Base-by-base conservation (phyloP, 2,797 vertebrate genomes). In the Muscicapa comitata region DNA sequence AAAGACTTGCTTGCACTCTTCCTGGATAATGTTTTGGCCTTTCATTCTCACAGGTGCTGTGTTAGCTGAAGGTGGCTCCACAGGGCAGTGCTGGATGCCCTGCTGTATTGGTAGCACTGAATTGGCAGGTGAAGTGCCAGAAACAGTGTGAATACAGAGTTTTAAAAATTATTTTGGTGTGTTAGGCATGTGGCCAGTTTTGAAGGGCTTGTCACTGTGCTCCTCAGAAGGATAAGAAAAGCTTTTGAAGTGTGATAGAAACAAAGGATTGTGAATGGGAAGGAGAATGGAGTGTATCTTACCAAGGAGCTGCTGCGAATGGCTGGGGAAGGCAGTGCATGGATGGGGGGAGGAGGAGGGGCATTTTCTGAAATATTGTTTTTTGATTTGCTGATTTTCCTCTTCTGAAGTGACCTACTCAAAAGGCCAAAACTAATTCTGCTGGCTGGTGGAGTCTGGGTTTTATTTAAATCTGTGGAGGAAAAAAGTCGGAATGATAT, bases 341-440 rank as follows among this genome's bases (percentile, higher is more conserved):
- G 11, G 21, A 43, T 4, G 1, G 58, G 7, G 2, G 3, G 0
- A n/a, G 4, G 0, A n/a, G 4, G 2, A 2, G 5, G 4, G 2
- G 13, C 4, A 13, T 48, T 65, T 76, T 53, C 68, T 37, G 62
- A 65, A 61, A 65, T n/a, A 40, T 2, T 1, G 1, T 8, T 62
- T 61, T 80, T 74, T 65, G 48, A 3, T n/a, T 74, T 94, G 43
- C 28, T 57, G 45, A n/a, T 80, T 88, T 80, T 83, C 37, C 25
- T 38, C 18, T 37, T 75, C 70, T 65, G 54, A 58, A 77, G n/a
- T 71, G 57, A 83, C 57, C 76, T 59, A 13, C 18, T 74, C 48
- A 43, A n/a, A 74, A 67, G 42, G 38, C 26, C 50, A 50, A 57
- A 76, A 40, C n/a, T 29, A 20, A 42, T 90, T 73, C 50, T 83